Evolutionary conservation across 2,113 vertebrate species (phyloP).

Genomic region (Cebus imitator): DNA sequence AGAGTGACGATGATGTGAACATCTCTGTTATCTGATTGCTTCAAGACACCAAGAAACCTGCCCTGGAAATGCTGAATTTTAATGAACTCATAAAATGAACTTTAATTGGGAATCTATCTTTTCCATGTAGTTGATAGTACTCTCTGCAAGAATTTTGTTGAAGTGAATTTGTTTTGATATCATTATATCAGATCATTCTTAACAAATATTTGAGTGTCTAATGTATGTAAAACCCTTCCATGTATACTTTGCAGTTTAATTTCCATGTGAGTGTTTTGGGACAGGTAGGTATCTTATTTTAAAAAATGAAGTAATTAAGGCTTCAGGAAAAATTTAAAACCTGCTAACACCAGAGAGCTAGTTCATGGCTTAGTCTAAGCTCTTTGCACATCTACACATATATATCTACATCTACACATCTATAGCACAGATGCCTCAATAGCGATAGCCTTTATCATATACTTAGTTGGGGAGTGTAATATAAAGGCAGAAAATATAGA

Average conservation of each 20-base stretch:
- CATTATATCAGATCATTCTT: not conserved
- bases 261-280: not conserved
- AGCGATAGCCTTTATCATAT: not conserved
- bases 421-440: not conserved
- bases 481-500: not conserved
- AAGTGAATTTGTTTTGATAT: constrained; percentile 4
- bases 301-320: not conserved
- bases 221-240: not conserved
- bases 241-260: not conserved
- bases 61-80: not conserved
- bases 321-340: not conserved
- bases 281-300: not conserved
- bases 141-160: not conserved
- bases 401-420: too few species aligned
- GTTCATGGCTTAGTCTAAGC: not conserved
- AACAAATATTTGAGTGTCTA: not conserved
- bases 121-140: not conserved
- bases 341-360: not conserved
- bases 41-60: not conserved
- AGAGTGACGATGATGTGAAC: not conserved
- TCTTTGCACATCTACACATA: not conserved
- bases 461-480: not conserved
- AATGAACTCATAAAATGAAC: not conserved
- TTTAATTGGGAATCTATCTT: not conserved
- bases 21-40: not conserved